phyloP scores from a whole-genome alignment of 2,797 vertebrate species.

The Scleropages formosus region DNA sequence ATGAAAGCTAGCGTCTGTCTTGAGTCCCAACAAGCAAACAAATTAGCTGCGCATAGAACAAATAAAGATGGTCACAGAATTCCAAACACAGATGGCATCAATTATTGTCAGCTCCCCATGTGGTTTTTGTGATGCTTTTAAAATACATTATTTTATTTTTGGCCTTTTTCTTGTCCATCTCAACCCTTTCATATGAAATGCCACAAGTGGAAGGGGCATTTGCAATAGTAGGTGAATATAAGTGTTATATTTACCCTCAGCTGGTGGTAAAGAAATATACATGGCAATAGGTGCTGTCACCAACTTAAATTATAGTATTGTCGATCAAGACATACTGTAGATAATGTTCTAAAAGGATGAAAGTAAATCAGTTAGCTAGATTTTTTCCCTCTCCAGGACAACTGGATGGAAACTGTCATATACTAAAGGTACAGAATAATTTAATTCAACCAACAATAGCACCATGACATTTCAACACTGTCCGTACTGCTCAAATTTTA shows the following conservation, averaged over 20 bases:
- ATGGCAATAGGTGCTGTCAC: too few species aligned
- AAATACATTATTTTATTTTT: constrained; percentile 16
- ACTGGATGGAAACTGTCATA: too few species aligned
- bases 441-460: too few species aligned
- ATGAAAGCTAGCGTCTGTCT: constrained; percentile 27
- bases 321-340: too few species aligned
- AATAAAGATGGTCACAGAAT: constrained; percentile 25
- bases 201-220: background rate
- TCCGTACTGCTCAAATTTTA: too few species aligned
- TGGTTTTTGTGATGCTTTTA: constrained; percentile 17
- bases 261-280: too few species aligned
- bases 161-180: background rate
- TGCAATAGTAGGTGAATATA: background rate
- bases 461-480: too few species aligned
- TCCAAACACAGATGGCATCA: constrained; percentile 21
- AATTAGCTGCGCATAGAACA: constrained; percentile 19
- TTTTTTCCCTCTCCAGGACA: too few species aligned
- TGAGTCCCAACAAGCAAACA: constrained; percentile 23
- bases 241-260: background rate
- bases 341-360: too few species aligned
- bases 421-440: too few species aligned
- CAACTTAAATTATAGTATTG: too few species aligned
- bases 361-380: too few species aligned
- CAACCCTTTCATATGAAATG: background rate
- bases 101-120: constrained; percentile 24